Conservation (phyloP, 1,140 invertebrate species). For the Campoletis sonorensis region DNA sequence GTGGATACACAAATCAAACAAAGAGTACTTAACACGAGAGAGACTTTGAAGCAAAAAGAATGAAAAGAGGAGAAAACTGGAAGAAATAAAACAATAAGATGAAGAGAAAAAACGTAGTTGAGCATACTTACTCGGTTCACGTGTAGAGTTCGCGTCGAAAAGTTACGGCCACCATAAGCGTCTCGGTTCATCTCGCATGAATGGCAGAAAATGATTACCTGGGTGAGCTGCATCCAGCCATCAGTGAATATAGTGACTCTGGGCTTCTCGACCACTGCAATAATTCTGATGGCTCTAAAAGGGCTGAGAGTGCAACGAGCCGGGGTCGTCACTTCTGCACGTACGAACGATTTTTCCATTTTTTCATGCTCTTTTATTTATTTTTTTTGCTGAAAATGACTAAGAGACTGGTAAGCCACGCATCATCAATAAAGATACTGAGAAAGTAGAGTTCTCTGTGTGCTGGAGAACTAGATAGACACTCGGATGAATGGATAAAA, state of each 20-base stretch:
- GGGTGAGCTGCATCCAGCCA: constrained; percentile 52
- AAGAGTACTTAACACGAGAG: neutral
- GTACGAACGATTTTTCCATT: constrained; percentile 66
- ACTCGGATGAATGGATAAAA: neutral
- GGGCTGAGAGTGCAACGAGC: constrained; percentile 24
- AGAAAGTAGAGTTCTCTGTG: neutral
- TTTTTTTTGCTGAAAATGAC: constrained; percentile 16
- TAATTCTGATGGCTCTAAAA: constrained; percentile 9
- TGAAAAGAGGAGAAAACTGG: neutral
- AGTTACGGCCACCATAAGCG: constrained; percentile 58
- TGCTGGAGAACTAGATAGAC: neutral
- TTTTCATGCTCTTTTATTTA: constrained; percentile 10
- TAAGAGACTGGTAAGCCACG: constrained; percentile 26
- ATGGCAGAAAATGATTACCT: constrained; percentile 66
- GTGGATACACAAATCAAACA: constrained; percentile 28
- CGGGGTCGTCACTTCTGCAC: constrained; percentile 53
- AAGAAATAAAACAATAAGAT: neutral
- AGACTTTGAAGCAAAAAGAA: neutral
- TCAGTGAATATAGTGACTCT: constrained; percentile 28
- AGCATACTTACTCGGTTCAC: neutral
- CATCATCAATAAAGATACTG: constrained; percentile 17
- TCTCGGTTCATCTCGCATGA: constrained; percentile 58
- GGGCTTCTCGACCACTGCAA: constrained; percentile 40
- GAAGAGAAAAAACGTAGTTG: neutral
- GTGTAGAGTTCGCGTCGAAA: constrained; percentile 37